Evolutionary conservation across 2,888 invertebrate genomes (phyloP).

Genomic region (Aphrophora alni): DNA sequence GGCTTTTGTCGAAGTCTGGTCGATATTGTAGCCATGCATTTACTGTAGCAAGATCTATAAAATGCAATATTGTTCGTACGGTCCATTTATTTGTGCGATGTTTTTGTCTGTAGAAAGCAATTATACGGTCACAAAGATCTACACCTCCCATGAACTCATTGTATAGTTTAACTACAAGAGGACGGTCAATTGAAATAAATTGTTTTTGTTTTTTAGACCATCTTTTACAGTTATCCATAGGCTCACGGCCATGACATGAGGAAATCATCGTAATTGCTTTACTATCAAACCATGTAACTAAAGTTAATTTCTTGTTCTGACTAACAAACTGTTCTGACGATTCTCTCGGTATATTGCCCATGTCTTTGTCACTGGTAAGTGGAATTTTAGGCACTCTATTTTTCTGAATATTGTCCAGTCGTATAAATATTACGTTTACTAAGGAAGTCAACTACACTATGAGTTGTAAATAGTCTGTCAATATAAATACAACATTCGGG

Average conservation of each 20-base stretch:
- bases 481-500: too few species aligned
- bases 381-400: slow-evolving; percentile 3
- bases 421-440: not conserved
- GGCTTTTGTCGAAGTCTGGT: too few species aligned
- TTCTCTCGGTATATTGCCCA: not conserved
- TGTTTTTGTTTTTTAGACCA: not conserved
- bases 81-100: slow-evolving; percentile 17
- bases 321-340: not conserved
- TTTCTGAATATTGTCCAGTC: slow-evolving; percentile 12
- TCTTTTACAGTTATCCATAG: too few species aligned
- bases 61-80: slow-evolving; percentile 8
- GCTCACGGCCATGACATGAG: not conserved
- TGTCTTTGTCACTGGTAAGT: slow-evolving; percentile 8
- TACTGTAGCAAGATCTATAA: too few species aligned
- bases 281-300: slow-evolving; percentile 18
- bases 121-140: slow-evolving; percentile 16
- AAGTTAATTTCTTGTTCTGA: not conserved
- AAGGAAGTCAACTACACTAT: not conserved
- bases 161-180: not conserved
- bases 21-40: too few species aligned
- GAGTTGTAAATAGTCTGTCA: too few species aligned
- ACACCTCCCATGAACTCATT: slow-evolving; percentile 16
- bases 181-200: not conserved
- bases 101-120: slow-evolving; percentile 7
- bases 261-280: slow-evolving; percentile 3